Evolutionary conservation across 2,797 vertebrate genomes (phyloP), one percentile per base, ranked within the genome.

Genomic region (Austrolebias charrua): DNA sequence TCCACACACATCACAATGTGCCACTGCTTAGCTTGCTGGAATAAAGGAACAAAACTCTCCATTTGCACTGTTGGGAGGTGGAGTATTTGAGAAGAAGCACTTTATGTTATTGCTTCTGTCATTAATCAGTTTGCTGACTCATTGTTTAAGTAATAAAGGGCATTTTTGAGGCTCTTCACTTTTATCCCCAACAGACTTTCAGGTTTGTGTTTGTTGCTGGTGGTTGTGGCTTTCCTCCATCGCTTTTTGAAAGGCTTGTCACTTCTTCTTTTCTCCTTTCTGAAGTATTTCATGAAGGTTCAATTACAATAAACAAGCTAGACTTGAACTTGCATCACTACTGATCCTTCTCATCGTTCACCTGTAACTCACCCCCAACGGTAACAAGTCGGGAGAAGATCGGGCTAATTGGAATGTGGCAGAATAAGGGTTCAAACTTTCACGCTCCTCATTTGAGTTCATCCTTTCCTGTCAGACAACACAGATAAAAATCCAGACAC

Each of bases 51-150:
- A 69, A 58, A 51, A 3, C 24, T 63, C 43, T 66, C 18, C 54
- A 50, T 63, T 18, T 71, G 58, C 58, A 63, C 62, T 73, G 63
- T 44, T 43, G 61, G 71, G 64, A 80, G 73, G 66, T 76, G 61
- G 60, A 61, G 68, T 74, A 88, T 86, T 70, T 80, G 75, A 86
- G 77, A 72, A 80, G 59, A 80, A 78, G 71, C 66, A 53, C 86
- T 86, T 80, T 71, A 64, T 87, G 82, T 85, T 81, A 83, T 78
- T 59, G 76, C 79, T 66, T 49, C 78, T 84, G 79, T 82, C 78
- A 71, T 62, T 16, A 78, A 71, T 70, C 64, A 79, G 73, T 81
- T 58, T 78, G 74, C 84, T 86, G 85, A 86, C 76, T 71, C 79
- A 75, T 69, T 63, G 20, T 79, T 86, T 80, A 85, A 80, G 83